phyloP scores from a whole-genome alignment of 1,140 invertebrate genomes.

The Heliconius melpomene region DNA sequence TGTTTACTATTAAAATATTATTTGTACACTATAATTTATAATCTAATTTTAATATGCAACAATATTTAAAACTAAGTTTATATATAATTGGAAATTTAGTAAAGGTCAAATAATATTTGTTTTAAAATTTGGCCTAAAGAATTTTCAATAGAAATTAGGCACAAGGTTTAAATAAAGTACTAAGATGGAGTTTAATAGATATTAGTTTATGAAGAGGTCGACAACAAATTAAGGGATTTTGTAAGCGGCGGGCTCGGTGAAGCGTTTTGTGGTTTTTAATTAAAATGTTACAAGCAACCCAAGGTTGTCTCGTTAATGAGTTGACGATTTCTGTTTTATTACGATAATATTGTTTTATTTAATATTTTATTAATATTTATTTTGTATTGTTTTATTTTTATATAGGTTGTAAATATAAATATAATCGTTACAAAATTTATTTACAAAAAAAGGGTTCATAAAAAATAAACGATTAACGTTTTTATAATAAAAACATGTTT shows the following conservation, averaged over 20 bases:
- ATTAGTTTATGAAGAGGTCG: slow-evolving; percentile 41
- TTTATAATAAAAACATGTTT: too few species aligned
- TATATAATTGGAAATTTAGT: slow-evolving; percentile 14
- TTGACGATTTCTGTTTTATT: slow-evolving; percentile 59
- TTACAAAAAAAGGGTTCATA: too few species aligned
- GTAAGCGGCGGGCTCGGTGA: slow-evolving; percentile 62
- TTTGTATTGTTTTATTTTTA: slow-evolving; percentile 2
- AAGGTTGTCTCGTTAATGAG: slow-evolving; percentile 70
- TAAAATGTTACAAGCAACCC: slow-evolving; percentile 65
- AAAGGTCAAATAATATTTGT: slow-evolving; percentile 16
- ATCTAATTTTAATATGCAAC: not conserved
- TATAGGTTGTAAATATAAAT: too few species aligned
- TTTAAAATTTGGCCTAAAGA: slow-evolving; percentile 29
- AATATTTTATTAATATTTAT: too few species aligned
- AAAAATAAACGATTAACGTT: too few species aligned
- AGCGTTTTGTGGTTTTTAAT: slow-evolving; percentile 73
- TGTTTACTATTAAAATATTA: too few species aligned
- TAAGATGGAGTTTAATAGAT: slow-evolving; percentile 41
- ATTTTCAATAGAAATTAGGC: slow-evolving; percentile 35
- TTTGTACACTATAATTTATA: not conserved
- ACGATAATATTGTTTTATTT: slow-evolving; percentile 33
- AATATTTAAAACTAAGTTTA: not conserved
- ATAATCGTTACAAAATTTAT: too few species aligned
- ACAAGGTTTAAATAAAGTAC: slow-evolving; percentile 31
- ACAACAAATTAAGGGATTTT: slow-evolving; percentile 67